These are phyloP conservation scores for Delphinapterus leucas DNA, from an alignment of 2,113 vertebrate species.

Conservation along the genomic window DNA sequence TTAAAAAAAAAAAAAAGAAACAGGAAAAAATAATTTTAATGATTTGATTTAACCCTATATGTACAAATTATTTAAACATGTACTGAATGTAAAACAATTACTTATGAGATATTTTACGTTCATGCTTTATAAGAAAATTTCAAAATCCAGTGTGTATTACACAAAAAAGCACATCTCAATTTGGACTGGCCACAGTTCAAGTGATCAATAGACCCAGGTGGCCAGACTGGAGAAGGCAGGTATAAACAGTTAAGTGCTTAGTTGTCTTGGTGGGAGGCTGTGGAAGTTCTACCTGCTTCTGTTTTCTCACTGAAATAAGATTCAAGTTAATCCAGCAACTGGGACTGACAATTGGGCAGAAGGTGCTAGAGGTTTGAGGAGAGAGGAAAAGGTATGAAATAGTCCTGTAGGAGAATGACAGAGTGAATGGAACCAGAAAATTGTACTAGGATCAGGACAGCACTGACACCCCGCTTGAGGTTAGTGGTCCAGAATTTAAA, in stretches of 20 bases:
- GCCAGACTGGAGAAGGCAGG: neutral
- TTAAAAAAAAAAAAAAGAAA: neutral
- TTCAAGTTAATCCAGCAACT: neutral
- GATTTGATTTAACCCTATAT: neutral
- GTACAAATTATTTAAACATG: neutral
- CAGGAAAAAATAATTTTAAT: neutral
- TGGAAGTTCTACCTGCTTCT: neutral
- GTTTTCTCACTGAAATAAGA: neutral
- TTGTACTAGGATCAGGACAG: neutral
- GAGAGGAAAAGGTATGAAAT: neutral
- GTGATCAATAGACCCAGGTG: neutral
- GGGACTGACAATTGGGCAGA: neutral
- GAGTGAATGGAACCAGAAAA: neutral
- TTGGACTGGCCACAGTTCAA: neutral
- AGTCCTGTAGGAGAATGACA: neutral
- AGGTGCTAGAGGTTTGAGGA: neutral
- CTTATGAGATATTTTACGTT: neutral
- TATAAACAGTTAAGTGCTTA: neutral
- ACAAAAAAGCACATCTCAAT: neutral
- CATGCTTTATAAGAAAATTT: neutral
- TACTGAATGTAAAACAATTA: neutral
- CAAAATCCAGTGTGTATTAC: neutral
- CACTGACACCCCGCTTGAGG: neutral
- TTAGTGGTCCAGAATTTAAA: neutral
- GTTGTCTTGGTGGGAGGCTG: neutral